These are phyloP conservation scores for Villa cingulata DNA, from an alignment of 2,888 invertebrate genomes.

Conservation along the genomic window DNA sequence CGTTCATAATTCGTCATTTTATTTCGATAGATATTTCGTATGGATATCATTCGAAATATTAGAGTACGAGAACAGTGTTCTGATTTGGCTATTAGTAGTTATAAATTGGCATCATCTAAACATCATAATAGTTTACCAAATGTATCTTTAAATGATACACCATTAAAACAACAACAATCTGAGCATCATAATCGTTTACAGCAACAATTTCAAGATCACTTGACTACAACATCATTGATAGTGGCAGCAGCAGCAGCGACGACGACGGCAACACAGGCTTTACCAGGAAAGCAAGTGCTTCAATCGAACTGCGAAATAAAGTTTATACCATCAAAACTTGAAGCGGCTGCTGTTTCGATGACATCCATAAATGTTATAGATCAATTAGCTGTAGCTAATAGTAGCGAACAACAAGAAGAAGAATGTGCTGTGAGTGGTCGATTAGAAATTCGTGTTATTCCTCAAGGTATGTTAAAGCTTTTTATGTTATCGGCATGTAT, in stretches of 20 bases:
- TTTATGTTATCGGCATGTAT: too few species aligned
- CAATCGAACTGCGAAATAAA: constrained; percentile 16
- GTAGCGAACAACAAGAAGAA: constrained; percentile 24
- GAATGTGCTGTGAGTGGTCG: constrained; percentile 58
- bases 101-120: constrained; percentile 19
- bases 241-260: too few species aligned
- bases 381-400: background rate
- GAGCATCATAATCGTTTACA: background rate
- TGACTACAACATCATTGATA: too few species aligned
- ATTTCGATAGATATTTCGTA: constrained; percentile 43
- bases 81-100: constrained; percentile 15
- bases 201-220: background rate
- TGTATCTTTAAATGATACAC: constrained; percentile 25
- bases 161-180: constrained; percentile 10
- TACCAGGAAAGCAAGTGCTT: background rate
- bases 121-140: constrained; percentile 32
- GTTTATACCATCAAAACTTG: constrained; percentile 17
- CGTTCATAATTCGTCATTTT: background rate
- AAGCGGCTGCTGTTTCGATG: constrained; percentile 13
- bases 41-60: constrained; percentile 73
- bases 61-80: constrained; percentile 41
- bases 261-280: background rate
- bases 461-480: constrained; percentile 37
- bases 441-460: constrained; percentile 66
- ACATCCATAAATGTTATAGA: constrained; percentile 10